Evolutionary conservation across 2,797 vertebrate species (phyloP).

Genomic region (Liparis tanakae): DNA sequence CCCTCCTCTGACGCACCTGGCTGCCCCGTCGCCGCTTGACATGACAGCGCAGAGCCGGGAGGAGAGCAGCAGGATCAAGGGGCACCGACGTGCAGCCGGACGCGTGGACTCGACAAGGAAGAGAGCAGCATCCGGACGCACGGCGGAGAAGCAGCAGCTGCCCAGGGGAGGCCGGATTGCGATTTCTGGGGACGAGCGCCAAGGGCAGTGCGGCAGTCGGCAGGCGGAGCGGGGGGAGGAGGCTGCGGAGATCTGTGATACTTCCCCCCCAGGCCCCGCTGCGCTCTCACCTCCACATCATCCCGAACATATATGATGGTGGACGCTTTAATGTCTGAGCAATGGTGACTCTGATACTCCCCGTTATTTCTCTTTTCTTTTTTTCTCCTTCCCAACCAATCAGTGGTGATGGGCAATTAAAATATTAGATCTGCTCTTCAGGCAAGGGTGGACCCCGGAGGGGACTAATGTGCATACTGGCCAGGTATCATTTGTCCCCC

Average conservation of each 20-base stretch:
- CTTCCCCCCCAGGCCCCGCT: slow-evolving; percentile 66
- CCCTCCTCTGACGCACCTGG: slow-evolving; percentile 80
- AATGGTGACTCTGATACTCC: slow-evolving; percentile 63
- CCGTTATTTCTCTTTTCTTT: slow-evolving; percentile 15
- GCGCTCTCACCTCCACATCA: slow-evolving; percentile 53
- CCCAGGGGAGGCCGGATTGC: slow-evolving; percentile 80
- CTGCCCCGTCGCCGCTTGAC: slow-evolving; percentile 83
- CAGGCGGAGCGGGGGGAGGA: slow-evolving; percentile 80
- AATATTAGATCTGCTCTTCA: slow-evolving; percentile 69
- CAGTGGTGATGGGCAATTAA: slow-evolving; percentile 70
- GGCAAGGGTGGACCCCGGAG: slow-evolving; percentile 75
- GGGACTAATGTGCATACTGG: slow-evolving; percentile 84
- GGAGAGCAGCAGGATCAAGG: slow-evolving; percentile 80
- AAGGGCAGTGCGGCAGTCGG: slow-evolving; percentile 87
- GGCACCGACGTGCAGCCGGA: slow-evolving; percentile 83
- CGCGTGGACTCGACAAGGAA: slow-evolving; percentile 76
- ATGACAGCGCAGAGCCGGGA: slow-evolving; percentile 84
- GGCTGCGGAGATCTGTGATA: slow-evolving; percentile 79
- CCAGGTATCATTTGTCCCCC: slow-evolving; percentile 74
- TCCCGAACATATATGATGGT: slow-evolving; percentile 59
- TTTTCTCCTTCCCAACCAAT: slow-evolving; percentile 40
- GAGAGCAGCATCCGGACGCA: slow-evolving; percentile 65
- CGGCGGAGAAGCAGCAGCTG: slow-evolving; percentile 72
- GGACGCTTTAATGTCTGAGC: slow-evolving; percentile 51
- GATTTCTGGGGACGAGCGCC: slow-evolving; percentile 85